A percentile compares a stretch with the other conserved stretches of the same genome.
These are phyloP conservation scores for Herminia tarsipennalis DNA, from an alignment of 2,888 invertebrate genomes.

Conservation along the genomic window DNA sequence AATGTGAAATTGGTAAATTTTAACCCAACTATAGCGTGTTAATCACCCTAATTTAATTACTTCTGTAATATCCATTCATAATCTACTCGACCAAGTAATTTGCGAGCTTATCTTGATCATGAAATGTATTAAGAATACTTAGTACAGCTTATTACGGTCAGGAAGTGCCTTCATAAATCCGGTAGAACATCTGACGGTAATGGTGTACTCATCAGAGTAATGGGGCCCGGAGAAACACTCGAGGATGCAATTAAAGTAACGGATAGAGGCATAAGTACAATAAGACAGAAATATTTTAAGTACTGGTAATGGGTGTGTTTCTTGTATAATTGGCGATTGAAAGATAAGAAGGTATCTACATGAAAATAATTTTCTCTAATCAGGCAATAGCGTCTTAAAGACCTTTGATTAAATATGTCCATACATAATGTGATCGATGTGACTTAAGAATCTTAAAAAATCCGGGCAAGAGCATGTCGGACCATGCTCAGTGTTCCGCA, in stretches of 20 bases:
- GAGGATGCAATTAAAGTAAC: slow-evolving; percentile 12
- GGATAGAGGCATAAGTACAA: background rate
- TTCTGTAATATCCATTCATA: slow-evolving; percentile 1
- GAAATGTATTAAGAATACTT: slow-evolving; percentile 8
- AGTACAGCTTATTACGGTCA: slow-evolving; percentile 10
- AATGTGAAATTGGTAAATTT: background rate
- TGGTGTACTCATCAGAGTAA: slow-evolving; percentile 2
- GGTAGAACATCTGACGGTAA: slow-evolving; percentile 12
- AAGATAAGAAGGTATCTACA: too few species aligned
- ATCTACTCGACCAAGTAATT: slow-evolving; percentile 1
- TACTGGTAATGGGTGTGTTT: background rate
- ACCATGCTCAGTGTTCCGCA: too few species aligned
- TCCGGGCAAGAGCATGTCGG: too few species aligned
- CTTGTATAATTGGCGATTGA: background rate
- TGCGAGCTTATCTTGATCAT: slow-evolving; percentile 9
- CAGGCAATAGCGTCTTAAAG: too few species aligned
- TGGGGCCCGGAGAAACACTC: background rate
- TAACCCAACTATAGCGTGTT: background rate
- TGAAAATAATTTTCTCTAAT: too few species aligned
- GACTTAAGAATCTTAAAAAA: too few species aligned
- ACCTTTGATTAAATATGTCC: too few species aligned
- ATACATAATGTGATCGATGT: too few species aligned
- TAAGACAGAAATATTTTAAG: background rate
- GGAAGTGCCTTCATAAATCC: slow-evolving; percentile 7
- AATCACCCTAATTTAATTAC: background rate